Evolutionary conservation across 2,797 vertebrate genomes (phyloP).

Genomic region (Takifugu ocellatus): DNA sequence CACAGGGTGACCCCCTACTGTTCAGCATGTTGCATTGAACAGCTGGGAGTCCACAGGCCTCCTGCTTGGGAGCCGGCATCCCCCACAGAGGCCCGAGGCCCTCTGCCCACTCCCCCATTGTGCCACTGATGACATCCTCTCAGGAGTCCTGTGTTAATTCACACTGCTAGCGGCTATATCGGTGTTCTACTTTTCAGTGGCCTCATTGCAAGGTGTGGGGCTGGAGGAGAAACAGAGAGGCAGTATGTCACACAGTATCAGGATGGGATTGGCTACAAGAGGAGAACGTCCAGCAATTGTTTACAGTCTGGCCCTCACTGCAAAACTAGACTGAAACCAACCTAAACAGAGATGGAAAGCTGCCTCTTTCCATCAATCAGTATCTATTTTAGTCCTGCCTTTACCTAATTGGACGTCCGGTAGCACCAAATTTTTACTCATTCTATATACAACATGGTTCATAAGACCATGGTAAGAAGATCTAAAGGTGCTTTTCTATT

Average conservation of each 20-base stretch:
- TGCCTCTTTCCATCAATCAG: too few relatives aligned
- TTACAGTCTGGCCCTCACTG: neutral
- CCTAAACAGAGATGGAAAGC: too few relatives aligned
- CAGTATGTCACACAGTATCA: neutral
- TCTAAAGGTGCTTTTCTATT: too few relatives aligned
- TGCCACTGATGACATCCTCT: slow-evolving; percentile 43
- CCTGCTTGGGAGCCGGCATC: slow-evolving; percentile 47
- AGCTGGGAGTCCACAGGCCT: slow-evolving; percentile 70
- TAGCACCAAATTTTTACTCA: too few relatives aligned
- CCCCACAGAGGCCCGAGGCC: slow-evolving; percentile 37
- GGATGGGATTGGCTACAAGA: slow-evolving; percentile 23
- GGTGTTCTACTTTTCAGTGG: slow-evolving; percentile 44
- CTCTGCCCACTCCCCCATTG: slow-evolving; percentile 46
- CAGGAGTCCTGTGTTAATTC: slow-evolving; percentile 39
- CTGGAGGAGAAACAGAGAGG: slow-evolving; percentile 32
- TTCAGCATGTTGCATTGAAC: slow-evolving; percentile 77
- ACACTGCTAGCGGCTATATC: slow-evolving; percentile 20
- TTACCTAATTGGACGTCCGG: too few relatives aligned
- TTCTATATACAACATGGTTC: too few relatives aligned
- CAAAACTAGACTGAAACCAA: neutral
- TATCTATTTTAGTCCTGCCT: too few relatives aligned
- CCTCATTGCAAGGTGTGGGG: slow-evolving; percentile 41
- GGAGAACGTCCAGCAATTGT: slow-evolving; percentile 6
- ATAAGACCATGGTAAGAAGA: too few relatives aligned
- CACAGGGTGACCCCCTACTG: slow-evolving; percentile 77